These are phyloP conservation scores for Diplolepis rosae DNA, from an alignment of 2,888 invertebrate species.

Conservation along the genomic window DNA sequence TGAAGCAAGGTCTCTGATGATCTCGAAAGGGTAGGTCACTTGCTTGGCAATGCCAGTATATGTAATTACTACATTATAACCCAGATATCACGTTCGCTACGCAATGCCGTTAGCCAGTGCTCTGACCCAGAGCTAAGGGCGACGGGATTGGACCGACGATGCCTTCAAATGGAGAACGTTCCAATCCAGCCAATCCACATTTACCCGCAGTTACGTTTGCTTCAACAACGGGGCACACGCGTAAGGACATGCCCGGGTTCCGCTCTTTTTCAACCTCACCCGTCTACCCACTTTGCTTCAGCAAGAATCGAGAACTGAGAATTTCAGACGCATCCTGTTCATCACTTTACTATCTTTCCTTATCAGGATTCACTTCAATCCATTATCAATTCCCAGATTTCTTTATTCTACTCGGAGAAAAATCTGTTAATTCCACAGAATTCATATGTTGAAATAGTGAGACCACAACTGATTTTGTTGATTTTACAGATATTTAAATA, in stretches of 20 bases:
- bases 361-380: constrained; percentile 22
- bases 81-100: constrained; percentile 63
- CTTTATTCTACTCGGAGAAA: constrained; percentile 8
- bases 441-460: too few species aligned
- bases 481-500: too few species aligned
- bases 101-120: constrained; percentile 68
- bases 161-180: constrained; percentile 39
- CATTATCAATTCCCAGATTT: neutral
- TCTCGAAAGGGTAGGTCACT: constrained; percentile 62
- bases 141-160: constrained; percentile 48
- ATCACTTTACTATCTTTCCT: constrained; percentile 20
- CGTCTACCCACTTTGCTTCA: constrained; percentile 10
- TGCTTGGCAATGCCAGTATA: constrained; percentile 50
- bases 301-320: constrained; percentile 24
- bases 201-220: constrained; percentile 45
- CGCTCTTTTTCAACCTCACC: constrained; percentile 24
- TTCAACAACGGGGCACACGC: constrained; percentile 27
- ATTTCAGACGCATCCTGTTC: constrained; percentile 29
- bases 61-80: constrained; percentile 68
- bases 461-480: too few species aligned
- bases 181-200: constrained; percentile 56
- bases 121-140: constrained; percentile 71
- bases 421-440: too few species aligned
- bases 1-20: constrained; percentile 7
- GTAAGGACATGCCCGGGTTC: constrained; percentile 34